Percentiles rank a stretch among this genome's conserved stretches.
Evolutionary conservation across 2,888 invertebrate genomes (phyloP).

Genomic region (Plemyria rubiginata): DNA sequence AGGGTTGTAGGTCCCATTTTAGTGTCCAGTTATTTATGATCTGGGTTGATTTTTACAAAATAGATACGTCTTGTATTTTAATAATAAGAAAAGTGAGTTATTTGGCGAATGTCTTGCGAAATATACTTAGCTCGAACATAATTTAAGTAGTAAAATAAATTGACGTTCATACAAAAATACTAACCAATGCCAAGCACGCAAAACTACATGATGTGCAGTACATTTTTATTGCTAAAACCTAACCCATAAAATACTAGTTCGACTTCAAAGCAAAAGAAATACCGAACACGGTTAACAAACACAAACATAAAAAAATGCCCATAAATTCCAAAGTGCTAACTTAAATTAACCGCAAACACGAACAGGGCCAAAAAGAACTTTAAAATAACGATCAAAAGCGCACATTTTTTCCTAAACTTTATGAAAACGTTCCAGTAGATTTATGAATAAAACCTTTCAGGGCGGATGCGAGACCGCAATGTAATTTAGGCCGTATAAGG

Average conservation of each 20-base stretch:
- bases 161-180: neutral
- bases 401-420: conserved; percentile 75
- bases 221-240: conserved; percentile 15
- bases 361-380: conserved; percentile 52
- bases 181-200: neutral
- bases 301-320: conserved; percentile 27
- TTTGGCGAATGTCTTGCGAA: too few relatives aligned
- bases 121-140: neutral
- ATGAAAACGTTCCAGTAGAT: conserved; percentile 81
- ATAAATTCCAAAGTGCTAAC: conserved; percentile 46
- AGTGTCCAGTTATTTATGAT: too few relatives aligned
- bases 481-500: conserved; percentile 79
- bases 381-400: conserved; percentile 64
- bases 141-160: neutral
- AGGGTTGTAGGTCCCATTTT: neutral
- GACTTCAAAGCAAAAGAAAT: conserved; percentile 31
- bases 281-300: conserved; percentile 32
- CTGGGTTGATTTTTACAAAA: too few relatives aligned
- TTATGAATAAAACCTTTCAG: conserved; percentile 84
- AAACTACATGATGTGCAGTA: neutral
- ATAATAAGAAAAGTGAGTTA: too few relatives aligned
- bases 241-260: conserved; percentile 21
- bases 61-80: too few relatives aligned
- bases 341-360: conserved; percentile 49
- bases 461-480: conserved; percentile 74